A percentile compares a stretch with the other conserved stretches of the same genome.
Evolutionary conservation across 2,113 vertebrate species (phyloP).

Genomic region (Coregonus clupeaformis): DNA sequence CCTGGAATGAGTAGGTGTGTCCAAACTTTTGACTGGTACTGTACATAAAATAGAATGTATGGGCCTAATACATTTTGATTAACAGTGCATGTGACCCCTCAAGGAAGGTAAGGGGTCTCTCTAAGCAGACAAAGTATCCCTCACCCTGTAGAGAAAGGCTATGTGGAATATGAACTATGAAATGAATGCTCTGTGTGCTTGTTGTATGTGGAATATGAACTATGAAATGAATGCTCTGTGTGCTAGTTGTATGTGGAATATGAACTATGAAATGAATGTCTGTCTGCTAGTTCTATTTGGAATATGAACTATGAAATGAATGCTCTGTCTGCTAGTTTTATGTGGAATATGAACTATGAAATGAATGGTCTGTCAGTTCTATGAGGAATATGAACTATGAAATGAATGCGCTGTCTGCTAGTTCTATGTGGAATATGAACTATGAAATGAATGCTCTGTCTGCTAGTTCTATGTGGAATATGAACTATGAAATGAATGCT

Average conservation of each 20-base stretch:
- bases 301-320: no score
- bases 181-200: background rate
- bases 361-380: background rate
- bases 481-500: background rate
- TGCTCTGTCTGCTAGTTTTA: background rate
- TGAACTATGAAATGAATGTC: background rate
- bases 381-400: no score
- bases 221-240: background rate
- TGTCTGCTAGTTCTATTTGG: background rate
- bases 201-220: no score
- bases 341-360: no score
- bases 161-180: constrained; percentile 3
- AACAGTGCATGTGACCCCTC: background rate
- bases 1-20: no score
- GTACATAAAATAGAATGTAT: background rate
- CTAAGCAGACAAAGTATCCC: background rate
- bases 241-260: no score
- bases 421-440: no score
- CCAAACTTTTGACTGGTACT: no score
- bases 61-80: background rate
- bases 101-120: constrained; percentile 1
- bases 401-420: background rate
- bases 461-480: background rate
- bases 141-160: background rate
- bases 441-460: background rate